These are phyloP conservation scores for Heliconius aoede DNA, from an alignment of 2,888 invertebrate species.

Conservation along the genomic window DNA sequence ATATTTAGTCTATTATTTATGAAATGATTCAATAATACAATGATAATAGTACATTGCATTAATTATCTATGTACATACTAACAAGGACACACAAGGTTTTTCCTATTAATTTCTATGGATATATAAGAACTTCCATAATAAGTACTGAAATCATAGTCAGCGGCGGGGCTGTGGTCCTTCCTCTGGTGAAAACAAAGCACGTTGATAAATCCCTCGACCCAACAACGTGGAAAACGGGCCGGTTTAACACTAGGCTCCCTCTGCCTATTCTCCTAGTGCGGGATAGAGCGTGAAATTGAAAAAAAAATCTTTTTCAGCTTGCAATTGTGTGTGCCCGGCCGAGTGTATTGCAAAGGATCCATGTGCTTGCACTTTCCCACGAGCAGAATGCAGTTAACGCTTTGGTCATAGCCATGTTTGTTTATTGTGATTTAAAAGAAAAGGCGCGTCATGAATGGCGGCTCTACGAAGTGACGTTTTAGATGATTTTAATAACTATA, in stretches of 20 bases:
- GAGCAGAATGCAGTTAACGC: conserved; percentile 65
- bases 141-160: no score
- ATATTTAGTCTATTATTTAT: no score
- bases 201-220: not conserved
- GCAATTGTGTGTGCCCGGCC: conserved; percentile 71
- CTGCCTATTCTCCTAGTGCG: not conserved
- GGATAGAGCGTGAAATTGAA: not conserved
- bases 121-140: no score
- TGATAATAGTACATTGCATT: no score
- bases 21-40: no score
- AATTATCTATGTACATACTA: no score
- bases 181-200: not conserved
- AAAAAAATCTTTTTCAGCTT: conserved; percentile 61
- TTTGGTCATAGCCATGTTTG: conserved; percentile 51
- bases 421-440: conserved; percentile 60
- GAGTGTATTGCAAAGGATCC: conserved; percentile 75
- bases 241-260: not conserved
- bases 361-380: conserved; percentile 74
- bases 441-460: conserved; percentile 48
- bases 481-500: not conserved
- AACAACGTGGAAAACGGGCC: not conserved
- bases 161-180: no score
- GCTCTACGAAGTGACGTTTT: conserved; percentile 10
- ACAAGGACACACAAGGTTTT: no score
- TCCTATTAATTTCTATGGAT: no score